These are phyloP conservation scores for Leptopilina syphax DNA, from an alignment of 2,888 invertebrate species.

Conservation along the genomic window DNA sequence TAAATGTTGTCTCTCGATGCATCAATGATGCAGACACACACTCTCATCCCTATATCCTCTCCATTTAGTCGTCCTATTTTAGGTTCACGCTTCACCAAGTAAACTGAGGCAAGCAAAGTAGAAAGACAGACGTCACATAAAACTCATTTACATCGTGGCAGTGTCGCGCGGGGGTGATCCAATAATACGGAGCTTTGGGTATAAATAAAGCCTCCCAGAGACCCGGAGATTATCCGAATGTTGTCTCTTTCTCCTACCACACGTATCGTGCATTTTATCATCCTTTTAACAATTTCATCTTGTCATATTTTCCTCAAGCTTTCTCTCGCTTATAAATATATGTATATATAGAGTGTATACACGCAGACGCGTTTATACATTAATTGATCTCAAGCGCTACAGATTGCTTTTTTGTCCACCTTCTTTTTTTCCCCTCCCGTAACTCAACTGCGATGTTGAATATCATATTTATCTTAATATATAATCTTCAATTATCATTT, in stretches of 20 bases:
- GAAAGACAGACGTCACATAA: constrained; percentile 65
- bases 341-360: too few relatives aligned
- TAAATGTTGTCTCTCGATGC: background rate
- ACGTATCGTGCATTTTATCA: constrained; percentile 47
- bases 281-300: constrained; percentile 44
- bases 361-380: too few relatives aligned
- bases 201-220: constrained; percentile 72
- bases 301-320: constrained; percentile 42
- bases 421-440: too few relatives aligned
- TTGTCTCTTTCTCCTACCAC: constrained; percentile 55
- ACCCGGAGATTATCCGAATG: constrained; percentile 67
- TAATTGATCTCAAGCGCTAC: too few relatives aligned
- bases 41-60: constrained; percentile 4
- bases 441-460: too few relatives aligned
- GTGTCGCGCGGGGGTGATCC: constrained; percentile 74
- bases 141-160: constrained; percentile 65
- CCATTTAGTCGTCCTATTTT: constrained; percentile 55
- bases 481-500: too few relatives aligned
- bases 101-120: constrained; percentile 59
- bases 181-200: constrained; percentile 75
- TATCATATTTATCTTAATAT: too few relatives aligned
- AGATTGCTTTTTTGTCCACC: too few relatives aligned
- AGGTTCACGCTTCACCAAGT: constrained; percentile 48
- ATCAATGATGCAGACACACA: constrained; percentile 24
- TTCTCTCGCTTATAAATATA: constrained; percentile 11